Percentiles rank a stretch among this genome's conserved stretches.
These are phyloP conservation scores for Acronicta psi DNA, from an alignment of 2,888 invertebrate species.

Conservation along the genomic window DNA sequence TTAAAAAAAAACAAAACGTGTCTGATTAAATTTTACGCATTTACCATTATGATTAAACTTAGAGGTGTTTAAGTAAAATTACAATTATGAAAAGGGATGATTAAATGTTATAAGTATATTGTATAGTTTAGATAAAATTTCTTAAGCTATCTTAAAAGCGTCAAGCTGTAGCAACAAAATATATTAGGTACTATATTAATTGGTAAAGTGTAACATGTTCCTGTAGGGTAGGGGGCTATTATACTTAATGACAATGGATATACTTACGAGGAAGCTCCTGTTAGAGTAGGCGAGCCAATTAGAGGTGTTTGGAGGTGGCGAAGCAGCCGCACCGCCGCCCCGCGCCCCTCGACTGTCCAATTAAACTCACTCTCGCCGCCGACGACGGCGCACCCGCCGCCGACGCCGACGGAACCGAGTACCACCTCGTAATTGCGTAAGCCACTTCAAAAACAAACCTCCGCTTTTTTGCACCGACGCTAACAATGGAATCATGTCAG, in stretches of 20 bases:
- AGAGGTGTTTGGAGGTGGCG: slow-evolving; percentile 77
- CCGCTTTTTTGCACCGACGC: slow-evolving; percentile 79
- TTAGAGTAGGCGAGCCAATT: slow-evolving; percentile 85
- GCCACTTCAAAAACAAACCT: slow-evolving; percentile 84
- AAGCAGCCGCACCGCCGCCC: slow-evolving; percentile 58
- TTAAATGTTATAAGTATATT: slow-evolving; percentile 9
- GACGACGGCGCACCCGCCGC: slow-evolving; percentile 61
- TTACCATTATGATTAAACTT: not conserved
- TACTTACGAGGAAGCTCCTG: slow-evolving; percentile 78
- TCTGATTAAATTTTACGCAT: not conserved
- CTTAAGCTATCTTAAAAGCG: no score
- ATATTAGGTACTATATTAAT: no score
- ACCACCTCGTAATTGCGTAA: slow-evolving; percentile 84
- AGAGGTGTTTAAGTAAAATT: not conserved
- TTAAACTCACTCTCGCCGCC: slow-evolving; percentile 76
- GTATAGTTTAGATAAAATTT: no score
- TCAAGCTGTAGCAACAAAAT: no score
- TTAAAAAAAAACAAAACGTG: no score
- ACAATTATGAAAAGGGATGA: not conserved
- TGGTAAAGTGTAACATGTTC: slow-evolving; percentile 69
- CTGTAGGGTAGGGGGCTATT: slow-evolving; percentile 66
- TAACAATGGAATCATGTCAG: slow-evolving; percentile 87
- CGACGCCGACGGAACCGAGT: slow-evolving; percentile 64
- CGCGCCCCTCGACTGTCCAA: slow-evolving; percentile 77
- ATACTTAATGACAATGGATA: slow-evolving; percentile 77